phyloP scores from a whole-genome alignment of 2,888 invertebrate species.

The Leptopterna dolabrata region DNA sequence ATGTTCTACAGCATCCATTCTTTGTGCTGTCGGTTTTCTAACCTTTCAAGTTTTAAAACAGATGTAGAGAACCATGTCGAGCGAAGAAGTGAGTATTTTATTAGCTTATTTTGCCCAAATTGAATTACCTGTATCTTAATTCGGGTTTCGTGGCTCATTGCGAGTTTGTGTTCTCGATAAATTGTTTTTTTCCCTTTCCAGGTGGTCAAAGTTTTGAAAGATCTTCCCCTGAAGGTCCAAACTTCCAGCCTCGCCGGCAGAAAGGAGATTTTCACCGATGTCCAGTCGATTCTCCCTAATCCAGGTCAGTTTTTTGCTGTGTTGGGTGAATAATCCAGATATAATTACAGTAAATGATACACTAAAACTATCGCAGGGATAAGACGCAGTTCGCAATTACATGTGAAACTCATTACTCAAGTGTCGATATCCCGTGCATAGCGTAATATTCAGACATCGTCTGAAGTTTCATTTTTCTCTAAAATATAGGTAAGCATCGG shows the following conservation, averaged over 20 bases:
- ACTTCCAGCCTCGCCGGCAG: constrained; percentile 79
- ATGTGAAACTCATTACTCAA: too few species aligned
- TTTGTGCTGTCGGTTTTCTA: background rate
- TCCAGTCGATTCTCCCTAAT: constrained; percentile 77
- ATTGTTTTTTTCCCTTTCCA: constrained; percentile 61
- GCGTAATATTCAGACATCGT: too few species aligned
- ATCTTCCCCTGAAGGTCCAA: constrained; percentile 79
- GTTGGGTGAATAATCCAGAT: background rate
- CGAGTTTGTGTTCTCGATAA: background rate
- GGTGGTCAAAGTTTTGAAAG: constrained; percentile 76
- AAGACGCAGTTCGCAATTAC: too few species aligned
- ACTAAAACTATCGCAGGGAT: too few species aligned
- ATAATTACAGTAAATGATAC: too few species aligned
- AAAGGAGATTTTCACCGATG: constrained; percentile 75
- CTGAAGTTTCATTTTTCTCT: too few species aligned
- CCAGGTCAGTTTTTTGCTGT: constrained; percentile 73
- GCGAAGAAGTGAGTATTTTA: constrained; percentile 32
- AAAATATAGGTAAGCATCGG: too few species aligned
- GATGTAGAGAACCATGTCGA: constrained; percentile 42
- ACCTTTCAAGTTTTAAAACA: constrained; percentile 27
- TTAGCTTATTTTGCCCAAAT: background rate
- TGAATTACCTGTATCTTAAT: background rate
- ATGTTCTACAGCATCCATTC: background rate
- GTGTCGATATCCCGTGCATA: too few species aligned
- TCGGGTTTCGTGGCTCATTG: background rate